A percentile compares a stretch with the other conserved stretches of the same genome.
Evolutionary conservation across 2,888 invertebrate species (phyloP).

Genomic region (Spilarctia lutea): DNA sequence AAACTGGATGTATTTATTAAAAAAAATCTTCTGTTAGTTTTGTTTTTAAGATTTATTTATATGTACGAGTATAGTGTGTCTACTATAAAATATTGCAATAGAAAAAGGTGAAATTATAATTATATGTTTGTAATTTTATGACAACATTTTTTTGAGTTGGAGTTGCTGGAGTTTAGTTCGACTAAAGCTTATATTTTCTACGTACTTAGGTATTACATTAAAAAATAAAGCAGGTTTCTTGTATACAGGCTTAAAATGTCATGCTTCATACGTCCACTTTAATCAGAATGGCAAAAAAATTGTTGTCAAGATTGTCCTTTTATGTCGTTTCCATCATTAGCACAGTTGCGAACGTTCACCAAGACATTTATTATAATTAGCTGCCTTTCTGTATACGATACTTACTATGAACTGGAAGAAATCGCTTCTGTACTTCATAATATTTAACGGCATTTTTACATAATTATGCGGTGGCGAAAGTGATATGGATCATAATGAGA

Average conservation of each 20-base stretch:
- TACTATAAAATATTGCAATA: background rate
- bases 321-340: background rate
- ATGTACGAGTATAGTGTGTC: background rate
- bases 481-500: constrained; percentile 39
- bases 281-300: background rate
- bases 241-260: too few species aligned
- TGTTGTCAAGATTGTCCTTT: background rate
- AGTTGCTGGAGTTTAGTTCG: background rate
- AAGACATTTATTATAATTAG: background rate
- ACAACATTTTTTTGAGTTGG: background rate
- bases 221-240: too few species aligned
- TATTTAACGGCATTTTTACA: constrained; percentile 25
- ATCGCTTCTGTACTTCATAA: background rate
- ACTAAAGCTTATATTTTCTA: background rate
- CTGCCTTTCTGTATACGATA: constrained; percentile 1
- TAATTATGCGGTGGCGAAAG: constrained; percentile 43
- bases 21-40: background rate
- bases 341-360: background rate
- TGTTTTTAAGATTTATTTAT: too few species aligned
- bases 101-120: background rate
- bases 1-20: too few species aligned
- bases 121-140: background rate
- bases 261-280: background rate
- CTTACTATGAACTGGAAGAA: background rate
- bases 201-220: background rate